Evolutionary conservation across 2,888 invertebrate genomes (phyloP).

Genomic region (Acronicta leporina): DNA sequence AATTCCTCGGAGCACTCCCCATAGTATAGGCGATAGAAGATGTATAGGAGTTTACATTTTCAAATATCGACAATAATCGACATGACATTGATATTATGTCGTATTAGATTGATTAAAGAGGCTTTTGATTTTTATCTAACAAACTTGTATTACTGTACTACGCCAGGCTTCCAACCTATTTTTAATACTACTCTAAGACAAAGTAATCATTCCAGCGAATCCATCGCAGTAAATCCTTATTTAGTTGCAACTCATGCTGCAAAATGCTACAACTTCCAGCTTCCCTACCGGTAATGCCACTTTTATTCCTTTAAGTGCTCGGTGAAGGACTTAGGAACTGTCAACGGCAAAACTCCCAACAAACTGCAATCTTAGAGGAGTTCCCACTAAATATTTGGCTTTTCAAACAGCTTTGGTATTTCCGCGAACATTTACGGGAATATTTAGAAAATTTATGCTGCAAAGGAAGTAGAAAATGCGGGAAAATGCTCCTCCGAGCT

Average conservation of each 20-base stretch:
- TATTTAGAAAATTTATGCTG: constrained; percentile 20
- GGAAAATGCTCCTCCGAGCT: constrained; percentile 12
- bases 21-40: too few species aligned
- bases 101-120: too few species aligned
- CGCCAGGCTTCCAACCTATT: neutral
- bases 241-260: too few species aligned
- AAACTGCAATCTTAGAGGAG: constrained; percentile 5
- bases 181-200: neutral
- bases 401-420: constrained; percentile 12
- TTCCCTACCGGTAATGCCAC: neutral
- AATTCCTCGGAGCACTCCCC: too few species aligned
- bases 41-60: too few species aligned
- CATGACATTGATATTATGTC: too few species aligned
- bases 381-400: constrained; percentile 3
- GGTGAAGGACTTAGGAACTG: neutral
- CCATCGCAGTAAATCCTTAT: neutral
- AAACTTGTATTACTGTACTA: too few species aligned
- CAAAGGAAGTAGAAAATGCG: constrained; percentile 9
- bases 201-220: neutral
- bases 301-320: constrained; percentile 18
- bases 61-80: too few species aligned
- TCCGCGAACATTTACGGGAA: constrained; percentile 7
- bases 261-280: neutral
- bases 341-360: constrained; percentile 8
- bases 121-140: too few species aligned